phyloP scores from a whole-genome alignment of 2,113 vertebrate species.

The Pantherophis guttatus region DNA sequence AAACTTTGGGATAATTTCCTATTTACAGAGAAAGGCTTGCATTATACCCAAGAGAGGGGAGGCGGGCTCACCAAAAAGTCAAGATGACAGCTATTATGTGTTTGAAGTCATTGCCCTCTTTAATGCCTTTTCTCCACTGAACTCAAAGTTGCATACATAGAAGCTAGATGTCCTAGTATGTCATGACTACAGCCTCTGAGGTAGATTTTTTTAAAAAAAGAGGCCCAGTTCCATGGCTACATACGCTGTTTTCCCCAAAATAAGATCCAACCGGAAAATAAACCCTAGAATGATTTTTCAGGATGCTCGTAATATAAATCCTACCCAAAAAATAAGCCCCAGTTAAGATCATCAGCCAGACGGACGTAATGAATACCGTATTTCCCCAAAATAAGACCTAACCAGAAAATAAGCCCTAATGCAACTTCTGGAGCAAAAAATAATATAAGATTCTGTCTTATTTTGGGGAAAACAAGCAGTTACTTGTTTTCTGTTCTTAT shows the following conservation, averaged over 20 bases:
- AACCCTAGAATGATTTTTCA: no score
- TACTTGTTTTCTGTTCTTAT: background rate
- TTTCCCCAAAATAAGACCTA: no score
- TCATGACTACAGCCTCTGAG: background rate
- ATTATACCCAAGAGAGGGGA: background rate
- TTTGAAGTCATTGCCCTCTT: background rate
- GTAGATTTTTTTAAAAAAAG: background rate
- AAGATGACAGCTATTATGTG: background rate
- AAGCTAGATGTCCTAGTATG: background rate
- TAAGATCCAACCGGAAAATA: no score
- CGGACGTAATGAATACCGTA: no score
- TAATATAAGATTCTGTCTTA: no score
- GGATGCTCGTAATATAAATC: no score
- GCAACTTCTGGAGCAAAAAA: no score
- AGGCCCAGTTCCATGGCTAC: background rate
- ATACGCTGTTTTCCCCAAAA: no score
- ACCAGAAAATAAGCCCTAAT: no score
- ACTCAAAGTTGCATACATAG: background rate
- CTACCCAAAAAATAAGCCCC: no score
- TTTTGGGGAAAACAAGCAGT: background rate
- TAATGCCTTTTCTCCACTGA: background rate
- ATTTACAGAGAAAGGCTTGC: background rate
- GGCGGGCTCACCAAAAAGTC: background rate
- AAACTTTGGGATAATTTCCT: background rate
- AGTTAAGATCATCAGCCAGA: no score